phyloP scores from a whole-genome alignment of 2,888 invertebrate species.

The Spodoptera exigua region DNA sequence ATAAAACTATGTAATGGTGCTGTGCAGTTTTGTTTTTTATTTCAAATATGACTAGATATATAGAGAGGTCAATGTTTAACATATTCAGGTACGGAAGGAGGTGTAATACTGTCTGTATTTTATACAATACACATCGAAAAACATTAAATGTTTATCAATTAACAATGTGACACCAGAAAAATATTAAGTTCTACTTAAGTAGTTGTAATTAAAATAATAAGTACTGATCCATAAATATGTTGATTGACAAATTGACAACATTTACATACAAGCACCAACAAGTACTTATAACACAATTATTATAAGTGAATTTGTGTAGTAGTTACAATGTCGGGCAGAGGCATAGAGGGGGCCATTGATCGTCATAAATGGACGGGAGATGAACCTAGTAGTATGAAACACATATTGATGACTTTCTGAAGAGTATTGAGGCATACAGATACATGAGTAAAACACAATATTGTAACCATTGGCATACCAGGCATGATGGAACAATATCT shows the following conservation, averaged over 20 bases:
- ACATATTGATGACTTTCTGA: no score
- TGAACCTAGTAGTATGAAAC: no score
- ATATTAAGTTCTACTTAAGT: constrained; percentile 19
- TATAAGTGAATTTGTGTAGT: no score
- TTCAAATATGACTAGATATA: constrained; percentile 50
- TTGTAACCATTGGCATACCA: no score
- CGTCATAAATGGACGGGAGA: no score
- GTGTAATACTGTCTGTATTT: constrained; percentile 23
- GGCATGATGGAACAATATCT: no score
- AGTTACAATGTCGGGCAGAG: no score
- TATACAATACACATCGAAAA: constrained; percentile 31
- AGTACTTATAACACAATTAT: constrained; percentile 21
- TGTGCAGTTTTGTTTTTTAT: constrained; percentile 36
- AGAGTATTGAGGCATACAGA: no score
- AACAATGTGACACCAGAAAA: constrained; percentile 30
- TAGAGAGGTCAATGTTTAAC: constrained; percentile 37
- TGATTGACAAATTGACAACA: constrained; percentile 40
- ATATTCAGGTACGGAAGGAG: constrained; percentile 43
- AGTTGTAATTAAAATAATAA: constrained; percentile 36
- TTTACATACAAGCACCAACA: constrained; percentile 52
- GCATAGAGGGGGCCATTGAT: no score
- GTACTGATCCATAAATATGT: constrained; percentile 24
- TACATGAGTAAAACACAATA: no score
- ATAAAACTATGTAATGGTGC: constrained; percentile 42
- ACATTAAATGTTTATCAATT: constrained; percentile 45